Base-by-base conservation (phyloP, 2,888 invertebrate genomes). In the Hypomecis atomaria region DNA sequence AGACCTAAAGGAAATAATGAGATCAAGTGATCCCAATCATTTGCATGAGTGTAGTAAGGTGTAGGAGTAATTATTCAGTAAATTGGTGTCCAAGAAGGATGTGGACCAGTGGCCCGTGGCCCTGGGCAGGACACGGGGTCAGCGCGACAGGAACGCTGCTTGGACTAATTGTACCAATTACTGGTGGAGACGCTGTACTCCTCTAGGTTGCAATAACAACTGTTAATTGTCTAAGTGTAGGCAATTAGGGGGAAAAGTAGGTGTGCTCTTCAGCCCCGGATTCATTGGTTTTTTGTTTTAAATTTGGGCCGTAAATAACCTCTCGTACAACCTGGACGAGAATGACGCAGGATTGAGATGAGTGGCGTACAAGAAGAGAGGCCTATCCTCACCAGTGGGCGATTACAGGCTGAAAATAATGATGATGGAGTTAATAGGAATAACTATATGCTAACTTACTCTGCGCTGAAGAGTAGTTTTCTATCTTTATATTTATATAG, bases 61-160 rank as follows among this genome's bases (percentile, higher is more conserved):
- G 44, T 23, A 43, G n/a, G 10, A 62, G 4, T 77, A 78, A 80
- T 78, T 66, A 76, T 65, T 57, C 63, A 65, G 57, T 66, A 34
- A 60, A 69, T 82, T 88, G 83, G 86, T 86, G 84, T 78, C 79
- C 77, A 76, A 80, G 78, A 86, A 89, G 81, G 79, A 80, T 80
- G 73, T 85, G 83, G 78, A 70, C 79, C 66, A 78, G 76, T 87
- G 83, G 75, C 88, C 82, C 73, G 67, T 78, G 23, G 52, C 33
- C n/a, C 33, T n/a, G 10, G 67, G 5, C 74, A 77, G 81, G 82
- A 80, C 81, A 72, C 77, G 78, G 78, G 86, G 83, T 85, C 86
- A 72, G 71, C 73, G 71, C 70, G 74, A 78, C 81, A 85, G 83
- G 82, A 86, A 82, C 82, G 75, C 68, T 71, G 40, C 72, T 73